Conservation (phyloP, 2,888 invertebrate species). For the Hetaerina titia region DNA sequence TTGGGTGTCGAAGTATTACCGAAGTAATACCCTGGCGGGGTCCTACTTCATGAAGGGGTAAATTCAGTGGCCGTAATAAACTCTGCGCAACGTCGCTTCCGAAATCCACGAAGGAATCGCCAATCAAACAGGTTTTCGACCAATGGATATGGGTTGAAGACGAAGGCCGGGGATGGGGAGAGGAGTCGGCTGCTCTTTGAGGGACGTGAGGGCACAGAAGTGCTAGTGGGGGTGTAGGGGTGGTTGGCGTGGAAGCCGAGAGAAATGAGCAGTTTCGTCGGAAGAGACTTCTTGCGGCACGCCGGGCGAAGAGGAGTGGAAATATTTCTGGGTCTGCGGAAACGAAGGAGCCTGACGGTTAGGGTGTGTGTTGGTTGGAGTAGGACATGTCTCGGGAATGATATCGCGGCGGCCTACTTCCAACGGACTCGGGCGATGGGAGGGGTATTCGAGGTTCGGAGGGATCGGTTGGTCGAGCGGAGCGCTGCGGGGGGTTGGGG, state of each 20-base stretch:
- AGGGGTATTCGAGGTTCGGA: too few relatives aligned
- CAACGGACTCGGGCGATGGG: not conserved
- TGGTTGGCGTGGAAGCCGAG: too few relatives aligned
- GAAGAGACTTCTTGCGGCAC: not conserved
- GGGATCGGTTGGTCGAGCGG: too few relatives aligned
- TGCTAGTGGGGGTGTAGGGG: too few relatives aligned
- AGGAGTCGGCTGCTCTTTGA: not conserved
- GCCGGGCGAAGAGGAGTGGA: not conserved
- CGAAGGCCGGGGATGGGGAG: not conserved
- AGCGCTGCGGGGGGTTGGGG: too few relatives aligned
- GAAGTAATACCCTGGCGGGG: too few relatives aligned
- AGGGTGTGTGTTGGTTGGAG: not conserved
- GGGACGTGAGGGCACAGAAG: not conserved
- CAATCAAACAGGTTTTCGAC: not conserved
- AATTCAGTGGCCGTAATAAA: not conserved
- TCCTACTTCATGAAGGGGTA: too few relatives aligned
- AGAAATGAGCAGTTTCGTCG: not conserved
- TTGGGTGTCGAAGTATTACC: too few relatives aligned
- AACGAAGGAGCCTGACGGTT: not conserved
- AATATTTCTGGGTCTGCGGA: not conserved
- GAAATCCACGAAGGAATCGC: not conserved
- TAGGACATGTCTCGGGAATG: not conserved
- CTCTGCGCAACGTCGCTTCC: not conserved
- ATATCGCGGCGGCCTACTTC: not conserved
- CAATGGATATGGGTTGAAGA: too few relatives aligned